A percentile compares a stretch with the other conserved stretches of the same genome.
Conservation (phyloP, 2,797 vertebrate genomes). For the Nyctibius grandis region DNA sequence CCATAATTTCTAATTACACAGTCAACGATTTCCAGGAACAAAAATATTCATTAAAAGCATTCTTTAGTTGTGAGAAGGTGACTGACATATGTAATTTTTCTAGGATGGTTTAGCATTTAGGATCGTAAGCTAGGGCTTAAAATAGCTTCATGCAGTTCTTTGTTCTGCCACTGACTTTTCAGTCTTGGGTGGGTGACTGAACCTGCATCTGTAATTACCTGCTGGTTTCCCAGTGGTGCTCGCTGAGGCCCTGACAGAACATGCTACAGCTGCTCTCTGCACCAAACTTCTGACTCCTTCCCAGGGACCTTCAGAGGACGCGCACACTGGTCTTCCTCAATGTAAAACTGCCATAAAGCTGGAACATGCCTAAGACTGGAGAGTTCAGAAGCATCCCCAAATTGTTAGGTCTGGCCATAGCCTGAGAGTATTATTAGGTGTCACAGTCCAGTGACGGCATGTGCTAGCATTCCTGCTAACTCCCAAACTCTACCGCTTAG, state of each 20-base stretch:
- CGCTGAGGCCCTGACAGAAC: not conserved
- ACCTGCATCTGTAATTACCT: not conserved
- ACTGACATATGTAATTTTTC: not conserved
- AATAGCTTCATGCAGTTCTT: not conserved
- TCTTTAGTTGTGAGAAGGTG: not conserved
- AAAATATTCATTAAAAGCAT: not conserved
- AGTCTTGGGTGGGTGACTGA: not conserved
- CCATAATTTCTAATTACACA: not conserved
- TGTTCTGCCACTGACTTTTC: not conserved
- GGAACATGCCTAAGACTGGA: not conserved
- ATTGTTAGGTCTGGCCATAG: not conserved
- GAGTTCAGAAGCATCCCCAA: not conserved
- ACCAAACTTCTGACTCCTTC: not conserved
- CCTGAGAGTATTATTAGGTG: not conserved
- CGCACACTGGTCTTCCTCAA: not conserved
- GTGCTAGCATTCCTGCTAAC: not conserved
- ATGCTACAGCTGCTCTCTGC: not conserved
- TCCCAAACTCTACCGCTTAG: not conserved
- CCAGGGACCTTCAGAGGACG: not conserved
- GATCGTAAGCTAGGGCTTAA: not conserved
- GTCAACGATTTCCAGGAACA: not conserved
- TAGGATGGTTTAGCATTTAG: not conserved
- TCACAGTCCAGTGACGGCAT: not conserved
- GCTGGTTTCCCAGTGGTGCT: not conserved
- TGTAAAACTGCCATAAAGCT: not conserved